Conservation (phyloP, 1,140 invertebrate species). For the Physella acuta region DNA sequence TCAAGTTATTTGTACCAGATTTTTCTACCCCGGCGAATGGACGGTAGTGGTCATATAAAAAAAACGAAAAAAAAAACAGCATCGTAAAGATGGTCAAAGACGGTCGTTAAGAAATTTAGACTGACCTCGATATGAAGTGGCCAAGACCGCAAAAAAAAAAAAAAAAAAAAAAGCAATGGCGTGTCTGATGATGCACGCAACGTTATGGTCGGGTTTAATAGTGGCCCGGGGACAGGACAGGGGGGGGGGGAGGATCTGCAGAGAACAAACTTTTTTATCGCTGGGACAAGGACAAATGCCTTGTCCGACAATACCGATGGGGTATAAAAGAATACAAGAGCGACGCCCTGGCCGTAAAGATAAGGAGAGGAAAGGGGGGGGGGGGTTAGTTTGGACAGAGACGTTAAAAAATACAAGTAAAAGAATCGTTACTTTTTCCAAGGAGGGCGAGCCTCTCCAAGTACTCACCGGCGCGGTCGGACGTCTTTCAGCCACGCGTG, state of each 20-base stretch:
- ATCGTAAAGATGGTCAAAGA: slow-evolving; percentile 1
- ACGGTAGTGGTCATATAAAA: no score
- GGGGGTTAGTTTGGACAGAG: background rate
- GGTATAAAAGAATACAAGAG: no score
- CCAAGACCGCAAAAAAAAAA: slow-evolving; percentile 15
- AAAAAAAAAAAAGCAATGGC: background rate
- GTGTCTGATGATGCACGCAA: background rate
- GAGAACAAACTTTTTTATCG: background rate
- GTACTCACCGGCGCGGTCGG: background rate
- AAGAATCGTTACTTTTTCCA: background rate
- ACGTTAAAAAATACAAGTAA: background rate
- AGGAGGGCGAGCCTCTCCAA: background rate
- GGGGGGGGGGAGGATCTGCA: background rate
- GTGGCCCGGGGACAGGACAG: background rate
- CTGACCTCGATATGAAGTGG: slow-evolving; percentile 14
- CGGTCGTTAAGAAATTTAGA: background rate
- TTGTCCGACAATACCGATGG: background rate
- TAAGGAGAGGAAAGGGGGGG: background rate
- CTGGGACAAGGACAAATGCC: slow-evolving; percentile 5
- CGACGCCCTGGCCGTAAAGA: no score
- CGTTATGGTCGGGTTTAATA: slow-evolving; percentile 4
- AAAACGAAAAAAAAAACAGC: no score
- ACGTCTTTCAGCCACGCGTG: background rate
- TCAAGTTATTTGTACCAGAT: no score
- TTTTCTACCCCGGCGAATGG: no score